Base-by-base conservation (phyloP, 2,113 vertebrate species). In the Donacobius atricapilla region DNA sequence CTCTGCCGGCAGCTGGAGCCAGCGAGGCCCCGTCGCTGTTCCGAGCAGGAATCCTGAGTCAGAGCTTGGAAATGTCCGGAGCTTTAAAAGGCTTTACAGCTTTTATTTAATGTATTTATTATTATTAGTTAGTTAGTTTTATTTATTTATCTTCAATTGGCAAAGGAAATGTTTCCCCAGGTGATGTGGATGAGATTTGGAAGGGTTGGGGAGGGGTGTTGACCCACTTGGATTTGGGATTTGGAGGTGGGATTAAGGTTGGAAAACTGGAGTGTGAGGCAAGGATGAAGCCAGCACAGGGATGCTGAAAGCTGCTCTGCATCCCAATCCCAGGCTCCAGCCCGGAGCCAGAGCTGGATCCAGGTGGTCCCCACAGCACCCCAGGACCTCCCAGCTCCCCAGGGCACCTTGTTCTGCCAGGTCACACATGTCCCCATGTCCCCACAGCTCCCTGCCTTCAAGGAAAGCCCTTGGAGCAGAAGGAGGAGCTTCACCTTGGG, bases 181-280 rank as follows among this genome's bases (percentile, higher is more conserved):
- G 10, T 12, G 7, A 28, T 1, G 1, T 10, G 16, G 42, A 21
- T 48, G n/a, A 40, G 31, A 33, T 65, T 76, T 21, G 44, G 31
- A 4, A 70, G 27, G 18, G 17, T 1, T 24, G 4, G 5, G 4
- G 22, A 18, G 3, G 22, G 3, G 18, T 5, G 4, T 30, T 18
- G 6, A 8, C 5, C 14, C 2, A 0, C 25, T 33, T 24, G 54
- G 65, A n/a, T 73, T 64, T 64, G 54, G 60, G 31, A 23, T 77
- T 66, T 44, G 50, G 45, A 27, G 48, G 25, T 15, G 10, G 69
- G 33, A 21, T 78, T 42, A 35, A 70, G 37, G 31, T 1, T 22
- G 64, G 68, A 21, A 56, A 69, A 33, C 0, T 0, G 0, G 27
- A 33, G 24, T 2, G 8, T 17, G 30, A 31, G 45, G 27, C 1